phyloP scores from a whole-genome alignment of 2,888 invertebrate species.

The Apodemia duryi region DNA sequence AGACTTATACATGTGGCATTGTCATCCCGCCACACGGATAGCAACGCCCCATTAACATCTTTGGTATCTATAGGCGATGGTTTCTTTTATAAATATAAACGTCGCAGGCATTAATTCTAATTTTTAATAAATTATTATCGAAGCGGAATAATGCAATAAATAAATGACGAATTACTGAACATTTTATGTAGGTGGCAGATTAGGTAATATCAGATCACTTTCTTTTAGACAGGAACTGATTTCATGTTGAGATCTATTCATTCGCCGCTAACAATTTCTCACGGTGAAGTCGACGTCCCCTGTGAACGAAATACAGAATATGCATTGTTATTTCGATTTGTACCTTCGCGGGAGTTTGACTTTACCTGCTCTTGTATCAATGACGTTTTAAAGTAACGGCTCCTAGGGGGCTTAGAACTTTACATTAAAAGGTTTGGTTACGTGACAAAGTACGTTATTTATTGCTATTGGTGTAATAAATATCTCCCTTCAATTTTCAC shows the following conservation, averaged over 20 bases:
- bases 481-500: not conserved
- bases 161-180: conserved; percentile 18
- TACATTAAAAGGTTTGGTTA: conserved; percentile 9
- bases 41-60: too few species aligned
- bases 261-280: conserved; percentile 54
- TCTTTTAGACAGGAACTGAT: conserved; percentile 49
- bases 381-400: conserved; percentile 8
- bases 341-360: conserved; percentile 28
- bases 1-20: too few species aligned
- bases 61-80: too few species aligned
- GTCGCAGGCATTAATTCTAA: too few species aligned
- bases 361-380: conserved; percentile 11
- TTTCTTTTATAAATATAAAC: too few species aligned
- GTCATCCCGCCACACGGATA: too few species aligned
- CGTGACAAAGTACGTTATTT: conserved; percentile 9
- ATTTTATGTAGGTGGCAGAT: conserved; percentile 26
- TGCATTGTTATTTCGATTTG: conserved; percentile 39
- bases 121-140: too few species aligned
- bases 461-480: conserved; percentile 5
- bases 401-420: conserved; percentile 1
- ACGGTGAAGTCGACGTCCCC: conserved; percentile 35
- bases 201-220: conserved; percentile 46
- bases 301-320: conserved; percentile 38
- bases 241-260: conserved; percentile 32
- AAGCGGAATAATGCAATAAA: conserved; percentile 14